phyloP scores from a whole-genome alignment of 2,113 vertebrate species.

The Anser brachyrhynchus region DNA sequence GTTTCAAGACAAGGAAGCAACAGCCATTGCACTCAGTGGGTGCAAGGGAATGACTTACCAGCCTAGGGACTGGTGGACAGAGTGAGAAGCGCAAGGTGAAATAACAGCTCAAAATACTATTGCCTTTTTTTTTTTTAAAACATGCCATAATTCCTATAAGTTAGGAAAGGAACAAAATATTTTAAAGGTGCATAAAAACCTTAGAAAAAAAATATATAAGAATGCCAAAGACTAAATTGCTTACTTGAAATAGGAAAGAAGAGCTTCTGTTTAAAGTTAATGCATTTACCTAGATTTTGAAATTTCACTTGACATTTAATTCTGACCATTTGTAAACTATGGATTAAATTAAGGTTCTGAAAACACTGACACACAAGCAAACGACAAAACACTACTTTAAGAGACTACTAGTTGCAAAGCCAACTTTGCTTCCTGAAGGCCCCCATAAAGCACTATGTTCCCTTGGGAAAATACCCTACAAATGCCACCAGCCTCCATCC shows the following conservation, averaged over 20 bases:
- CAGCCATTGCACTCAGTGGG: rapidly evolving
- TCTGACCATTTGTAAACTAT: not conserved
- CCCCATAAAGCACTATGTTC: not conserved
- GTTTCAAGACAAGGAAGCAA: not conserved
- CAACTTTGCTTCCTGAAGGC: not conserved
- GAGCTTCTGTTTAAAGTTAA: conserved; percentile 14
- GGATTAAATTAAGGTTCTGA: conserved; percentile 25
- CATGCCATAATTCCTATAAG: not conserved
- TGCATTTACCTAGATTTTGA: conserved; percentile 23
- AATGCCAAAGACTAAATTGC: not conserved
- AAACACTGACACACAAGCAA: not conserved
- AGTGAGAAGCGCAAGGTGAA: not conserved
- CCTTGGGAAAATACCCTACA: not conserved
- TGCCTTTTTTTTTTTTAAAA: not conserved
- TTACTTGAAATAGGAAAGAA: not conserved
- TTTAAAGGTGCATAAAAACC: not conserved
- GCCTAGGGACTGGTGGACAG: too few relatives aligned
- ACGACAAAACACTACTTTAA: not conserved
- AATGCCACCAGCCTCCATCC: not conserved
- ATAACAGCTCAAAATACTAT: not conserved
- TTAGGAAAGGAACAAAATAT: not conserved
- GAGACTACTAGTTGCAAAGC: not conserved
- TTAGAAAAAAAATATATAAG: not conserved
- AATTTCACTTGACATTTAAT: conserved; percentile 36
- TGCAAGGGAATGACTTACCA: not conserved